Percentiles rank a stretch among this genome's conserved stretches.
These are phyloP conservation scores for Chaetops frenatus DNA, from an alignment of 2,113 vertebrate species.

Conservation along the genomic window DNA sequence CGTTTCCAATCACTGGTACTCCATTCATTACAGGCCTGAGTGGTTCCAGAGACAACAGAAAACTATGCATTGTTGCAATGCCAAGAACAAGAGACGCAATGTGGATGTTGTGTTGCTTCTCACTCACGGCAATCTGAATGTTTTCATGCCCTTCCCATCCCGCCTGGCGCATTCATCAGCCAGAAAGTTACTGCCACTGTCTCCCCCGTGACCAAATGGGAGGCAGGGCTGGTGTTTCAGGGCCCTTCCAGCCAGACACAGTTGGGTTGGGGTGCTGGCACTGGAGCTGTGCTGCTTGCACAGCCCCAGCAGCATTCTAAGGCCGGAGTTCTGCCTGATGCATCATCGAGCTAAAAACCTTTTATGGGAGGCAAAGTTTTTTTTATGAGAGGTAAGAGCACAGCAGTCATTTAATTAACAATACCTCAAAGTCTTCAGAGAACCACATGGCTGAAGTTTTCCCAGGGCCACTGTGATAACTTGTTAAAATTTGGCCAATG, in stretches of 20 bases:
- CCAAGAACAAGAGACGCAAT: slow-evolving; percentile 73
- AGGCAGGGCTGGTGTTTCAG: fast-evolving
- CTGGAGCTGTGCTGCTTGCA: background rate
- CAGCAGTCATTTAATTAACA: slow-evolving; percentile 22
- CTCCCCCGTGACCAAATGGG: background rate
- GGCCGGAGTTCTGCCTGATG: background rate
- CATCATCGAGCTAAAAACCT: background rate
- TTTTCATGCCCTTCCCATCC: slow-evolving; percentile 31
- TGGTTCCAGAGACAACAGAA: slow-evolving; percentile 79
- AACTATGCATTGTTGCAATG: slow-evolving; percentile 67
- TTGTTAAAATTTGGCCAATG: background rate
- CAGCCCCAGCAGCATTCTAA: background rate
- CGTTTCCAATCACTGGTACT: slow-evolving; percentile 77
- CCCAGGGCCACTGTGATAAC: background rate
- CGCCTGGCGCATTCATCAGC: background rate
- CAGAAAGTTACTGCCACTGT: background rate
- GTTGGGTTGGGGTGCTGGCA: background rate
- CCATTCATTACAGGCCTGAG: slow-evolving; percentile 75
- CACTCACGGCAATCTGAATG: slow-evolving; percentile 38
- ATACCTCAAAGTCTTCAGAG: background rate
- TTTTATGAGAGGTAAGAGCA: slow-evolving; percentile 3
- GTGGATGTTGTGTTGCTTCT: slow-evolving; percentile 62
- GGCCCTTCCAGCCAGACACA: background rate
- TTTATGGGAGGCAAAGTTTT: background rate
- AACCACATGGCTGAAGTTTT: background rate